These are phyloP conservation scores for Rhagonycha lutea DNA, from an alignment of 2,888 invertebrate species.

Conservation along the genomic window DNA sequence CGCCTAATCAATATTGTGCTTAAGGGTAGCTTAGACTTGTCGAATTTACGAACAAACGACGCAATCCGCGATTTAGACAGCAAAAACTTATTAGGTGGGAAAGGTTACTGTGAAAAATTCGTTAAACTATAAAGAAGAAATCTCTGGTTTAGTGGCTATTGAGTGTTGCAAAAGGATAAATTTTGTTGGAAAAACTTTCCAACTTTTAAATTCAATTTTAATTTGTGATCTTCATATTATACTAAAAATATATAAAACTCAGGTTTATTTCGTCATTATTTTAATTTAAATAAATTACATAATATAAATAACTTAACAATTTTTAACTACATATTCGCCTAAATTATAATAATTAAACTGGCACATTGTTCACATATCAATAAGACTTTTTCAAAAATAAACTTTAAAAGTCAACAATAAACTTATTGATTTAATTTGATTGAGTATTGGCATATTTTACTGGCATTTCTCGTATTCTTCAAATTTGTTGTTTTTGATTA, in stretches of 20 bases:
- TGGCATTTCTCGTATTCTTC: background rate
- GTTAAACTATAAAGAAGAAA: too few relatives aligned
- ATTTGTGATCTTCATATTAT: background rate
- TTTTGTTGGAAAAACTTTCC: background rate
- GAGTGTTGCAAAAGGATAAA: too few relatives aligned
- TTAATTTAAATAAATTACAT: conserved; percentile 17
- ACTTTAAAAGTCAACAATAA: background rate
- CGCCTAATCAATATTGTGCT: too few relatives aligned
- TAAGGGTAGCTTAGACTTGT: too few relatives aligned
- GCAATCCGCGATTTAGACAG: too few relatives aligned
- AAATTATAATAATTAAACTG: conserved; percentile 10
- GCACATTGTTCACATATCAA: conserved; percentile 7
- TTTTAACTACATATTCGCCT: conserved; percentile 7
- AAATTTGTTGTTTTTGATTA: background rate
- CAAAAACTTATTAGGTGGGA: too few relatives aligned
- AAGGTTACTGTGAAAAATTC: too few relatives aligned
- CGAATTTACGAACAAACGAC: too few relatives aligned
- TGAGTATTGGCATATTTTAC: background rate
- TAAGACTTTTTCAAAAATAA: background rate
- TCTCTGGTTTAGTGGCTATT: too few relatives aligned
- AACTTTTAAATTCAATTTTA: background rate
- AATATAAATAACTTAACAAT: conserved; percentile 19
- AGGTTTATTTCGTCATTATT: background rate
- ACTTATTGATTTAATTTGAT: conserved; percentile 1
- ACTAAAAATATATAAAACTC: background rate